Evolutionary conservation across 2,113 vertebrate genomes (phyloP).

Genomic region (Semicossyphus pulcher): DNA sequence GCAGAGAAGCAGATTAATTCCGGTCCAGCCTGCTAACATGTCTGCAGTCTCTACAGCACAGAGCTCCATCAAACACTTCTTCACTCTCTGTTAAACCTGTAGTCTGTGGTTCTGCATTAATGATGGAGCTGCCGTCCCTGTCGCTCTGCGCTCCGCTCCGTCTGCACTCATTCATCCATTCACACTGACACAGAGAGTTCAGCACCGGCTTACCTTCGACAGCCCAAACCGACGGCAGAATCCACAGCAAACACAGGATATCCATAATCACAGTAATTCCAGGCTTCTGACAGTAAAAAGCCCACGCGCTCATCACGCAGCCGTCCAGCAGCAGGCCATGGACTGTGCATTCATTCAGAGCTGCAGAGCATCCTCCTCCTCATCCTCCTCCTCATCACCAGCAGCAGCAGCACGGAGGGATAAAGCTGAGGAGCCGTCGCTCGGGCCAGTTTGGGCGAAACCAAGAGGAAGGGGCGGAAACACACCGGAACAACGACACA

Average conservation of each 20-base stretch:
- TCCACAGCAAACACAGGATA: conserved; percentile 74
- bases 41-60: background rate
- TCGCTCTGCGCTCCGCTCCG: background rate
- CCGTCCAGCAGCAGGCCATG: conserved; percentile 66
- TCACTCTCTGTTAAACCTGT: background rate
- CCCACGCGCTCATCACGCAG: conserved; percentile 63
- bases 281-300: conserved; percentile 48
- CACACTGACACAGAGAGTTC: background rate
- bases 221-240: conserved; percentile 75
- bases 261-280: conserved; percentile 69
- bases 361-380: conserved; percentile 41
- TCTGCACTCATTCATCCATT: background rate
- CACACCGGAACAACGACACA: background rate
- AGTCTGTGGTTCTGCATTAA: background rate
- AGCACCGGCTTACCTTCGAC: conserved; percentile 79
- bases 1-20: background rate
- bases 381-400: background rate
- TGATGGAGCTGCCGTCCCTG: conserved; percentile 21
- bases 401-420: conserved; percentile 31
- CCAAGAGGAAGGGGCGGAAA: conserved; percentile 57
- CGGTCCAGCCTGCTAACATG: background rate
- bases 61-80: background rate
- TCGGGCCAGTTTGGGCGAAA: conserved; percentile 70
- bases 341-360: conserved; percentile 55
- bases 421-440: conserved; percentile 46